Evolutionary conservation across 2,888 invertebrate species (phyloP).

Genomic region (Julus scandinavius): DNA sequence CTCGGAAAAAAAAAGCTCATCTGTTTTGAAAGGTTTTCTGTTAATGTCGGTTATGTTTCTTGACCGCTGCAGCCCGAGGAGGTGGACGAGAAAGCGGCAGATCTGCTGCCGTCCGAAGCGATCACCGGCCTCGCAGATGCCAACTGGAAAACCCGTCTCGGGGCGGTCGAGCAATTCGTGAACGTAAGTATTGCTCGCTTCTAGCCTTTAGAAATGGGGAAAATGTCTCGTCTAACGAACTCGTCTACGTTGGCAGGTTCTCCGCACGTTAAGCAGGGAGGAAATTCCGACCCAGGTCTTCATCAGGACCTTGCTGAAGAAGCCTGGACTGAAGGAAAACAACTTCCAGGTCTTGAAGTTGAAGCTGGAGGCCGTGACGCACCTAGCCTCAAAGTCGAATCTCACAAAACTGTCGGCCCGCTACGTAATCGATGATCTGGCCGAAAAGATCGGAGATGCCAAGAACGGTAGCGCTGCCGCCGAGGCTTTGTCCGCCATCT

Average conservation of each 20-base stretch:
- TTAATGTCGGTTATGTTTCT: not conserved
- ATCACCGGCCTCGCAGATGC: constrained; percentile 76
- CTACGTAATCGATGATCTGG: constrained; percentile 80
- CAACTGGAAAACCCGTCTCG: constrained; percentile 87
- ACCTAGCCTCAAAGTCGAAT: constrained; percentile 79
- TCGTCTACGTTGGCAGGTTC: constrained; percentile 64
- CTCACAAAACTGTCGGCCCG: constrained; percentile 79
- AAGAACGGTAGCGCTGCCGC: constrained; percentile 79
- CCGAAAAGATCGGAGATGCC: constrained; percentile 85
- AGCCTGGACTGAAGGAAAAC: constrained; percentile 87
- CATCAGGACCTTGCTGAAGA: constrained; percentile 78
- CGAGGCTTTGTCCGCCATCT: constrained; percentile 78
- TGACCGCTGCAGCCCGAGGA: constrained; percentile 74
- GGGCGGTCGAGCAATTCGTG: constrained; percentile 78
- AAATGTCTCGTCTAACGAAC: not conserved
- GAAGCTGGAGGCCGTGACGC: constrained; percentile 81
- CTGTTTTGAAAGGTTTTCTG: not conserved
- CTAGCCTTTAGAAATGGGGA: not conserved
- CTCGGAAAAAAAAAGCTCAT: constrained; percentile 37
- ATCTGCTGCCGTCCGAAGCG: constrained; percentile 74
- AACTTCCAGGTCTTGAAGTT: constrained; percentile 91
- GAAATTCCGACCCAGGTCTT: constrained; percentile 80
- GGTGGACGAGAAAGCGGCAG: constrained; percentile 78
- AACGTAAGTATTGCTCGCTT: constrained; percentile 64
- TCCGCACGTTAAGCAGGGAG: constrained; percentile 73